Conservation (phyloP, 2,888 invertebrate species). For the Himalopsyche tibetana region DNA sequence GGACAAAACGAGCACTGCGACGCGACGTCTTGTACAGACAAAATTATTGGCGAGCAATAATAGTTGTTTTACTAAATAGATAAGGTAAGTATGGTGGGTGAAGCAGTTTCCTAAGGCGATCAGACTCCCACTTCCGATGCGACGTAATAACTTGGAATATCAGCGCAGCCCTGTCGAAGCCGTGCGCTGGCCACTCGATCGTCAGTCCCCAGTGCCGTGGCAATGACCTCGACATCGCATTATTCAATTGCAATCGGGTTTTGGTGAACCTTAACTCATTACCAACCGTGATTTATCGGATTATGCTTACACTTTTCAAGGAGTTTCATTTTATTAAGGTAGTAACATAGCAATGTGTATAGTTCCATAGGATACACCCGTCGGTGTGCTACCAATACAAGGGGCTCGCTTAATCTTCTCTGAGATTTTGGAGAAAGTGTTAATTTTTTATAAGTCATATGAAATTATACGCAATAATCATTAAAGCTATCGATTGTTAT, state of each 20-base stretch:
- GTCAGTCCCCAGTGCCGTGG: conserved; percentile 8
- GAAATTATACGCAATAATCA: too few species aligned
- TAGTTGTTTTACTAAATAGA: neutral
- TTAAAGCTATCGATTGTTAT: too few species aligned
- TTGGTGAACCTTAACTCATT: conserved; percentile 5
- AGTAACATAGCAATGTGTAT: too few species aligned
- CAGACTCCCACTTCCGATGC: neutral
- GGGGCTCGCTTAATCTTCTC: too few species aligned
- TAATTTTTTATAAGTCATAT: too few species aligned
- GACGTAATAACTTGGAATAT: conserved; percentile 17
- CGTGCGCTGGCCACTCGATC: neutral
- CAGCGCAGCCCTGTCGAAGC: neutral
- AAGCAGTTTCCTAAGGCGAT: conserved; percentile 9
- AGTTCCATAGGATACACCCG: too few species aligned
- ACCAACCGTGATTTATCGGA: neutral
- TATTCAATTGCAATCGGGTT: conserved; percentile 28
- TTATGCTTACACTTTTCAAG: too few species aligned
- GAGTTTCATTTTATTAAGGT: too few species aligned
- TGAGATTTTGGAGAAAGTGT: too few species aligned
- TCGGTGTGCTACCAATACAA: too few species aligned
- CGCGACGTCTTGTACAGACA: neutral
- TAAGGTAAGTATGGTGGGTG: conserved; percentile 23
- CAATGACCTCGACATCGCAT: conserved; percentile 4
- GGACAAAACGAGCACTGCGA: neutral
- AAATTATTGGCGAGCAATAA: conserved; percentile 19